Base-by-base conservation (phyloP, 2,888 invertebrate species). In the Eulithis prunata region DNA sequence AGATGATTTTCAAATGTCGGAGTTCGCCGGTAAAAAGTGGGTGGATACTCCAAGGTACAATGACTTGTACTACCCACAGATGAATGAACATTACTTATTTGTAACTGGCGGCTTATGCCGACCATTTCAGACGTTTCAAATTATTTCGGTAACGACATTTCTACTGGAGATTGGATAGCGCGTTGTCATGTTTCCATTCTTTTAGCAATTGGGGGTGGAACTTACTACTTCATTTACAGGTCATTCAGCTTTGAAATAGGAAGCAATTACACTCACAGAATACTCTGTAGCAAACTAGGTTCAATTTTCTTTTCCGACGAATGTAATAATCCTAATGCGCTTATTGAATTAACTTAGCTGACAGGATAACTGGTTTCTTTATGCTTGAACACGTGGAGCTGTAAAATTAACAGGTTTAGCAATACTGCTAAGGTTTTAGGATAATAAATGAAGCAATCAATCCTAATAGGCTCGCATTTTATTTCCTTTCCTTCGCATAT, bases 61-160 rank as follows among this genome's bases (percentile, higher is more conserved):
- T 49, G 49, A 6, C 49, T 49, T 49, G 21, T 49, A 21, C 4
- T 49, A 49, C 49, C 10, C 49, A 11, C 57, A 46, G 62, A 64
- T 57, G 71, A 68, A 69, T 62, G 69, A 67, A 64, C 64, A 66
- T 70, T 68, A 69, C 67, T 71, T 71, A 68, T 63, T 67, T 69
- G 72, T 64, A 68, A 64, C 69, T 66, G 60, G 66, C 61, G 62
- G 67, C 71, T 71, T 70, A 66, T 67, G 67, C 62, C 38, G 61
- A 46, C 61, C 58, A 49, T 69, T 65, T 49, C 65, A 63, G 56
- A 72, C 66, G 69, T 70, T 52, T 66, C 69, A 61, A 70, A 68
- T 70, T 71, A 70, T 71, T 69, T 55, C 58, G 62, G 64, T 61
- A 69, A 66, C 71, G 68, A 71, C 69, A 69, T 70, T 73, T 69